Evolutionary conservation across 1,140 invertebrate genomes (phyloP).

Genomic region (Drosophila lacertosa): DNA sequence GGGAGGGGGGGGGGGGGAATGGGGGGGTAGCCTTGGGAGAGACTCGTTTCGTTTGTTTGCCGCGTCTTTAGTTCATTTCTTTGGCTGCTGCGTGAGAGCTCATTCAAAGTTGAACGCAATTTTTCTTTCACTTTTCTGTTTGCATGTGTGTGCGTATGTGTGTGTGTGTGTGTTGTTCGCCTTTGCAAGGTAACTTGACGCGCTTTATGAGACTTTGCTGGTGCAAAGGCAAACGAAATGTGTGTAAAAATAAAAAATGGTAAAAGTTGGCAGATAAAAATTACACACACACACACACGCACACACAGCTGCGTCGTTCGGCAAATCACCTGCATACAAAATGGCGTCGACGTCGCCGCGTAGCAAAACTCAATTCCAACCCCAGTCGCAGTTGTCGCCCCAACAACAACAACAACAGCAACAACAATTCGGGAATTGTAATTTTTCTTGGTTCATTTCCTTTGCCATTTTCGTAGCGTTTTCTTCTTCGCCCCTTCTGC

Average conservation of each 20-base stretch:
- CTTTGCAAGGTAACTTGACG: conserved; percentile 63
- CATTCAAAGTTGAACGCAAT: conserved; percentile 77
- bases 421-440: conserved; percentile 69
- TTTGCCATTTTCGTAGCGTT: conserved; percentile 69
- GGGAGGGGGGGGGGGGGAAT: background rate
- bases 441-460: conserved; percentile 83
- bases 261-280: conserved; percentile 82
- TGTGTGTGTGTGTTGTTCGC: conserved; percentile 7
- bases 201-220: conserved; percentile 35
- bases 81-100: conserved; percentile 62
- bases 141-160: conserved; percentile 2
- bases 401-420: conserved; percentile 37
- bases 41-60: conserved; percentile 31
- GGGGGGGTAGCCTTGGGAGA: conserved; percentile 23
- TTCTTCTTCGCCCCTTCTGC: conserved; percentile 42
- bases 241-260: conserved; percentile 79
- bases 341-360: conserved; percentile 51
- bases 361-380: conserved; percentile 46
- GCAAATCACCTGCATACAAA: conserved; percentile 76
- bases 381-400: conserved; percentile 26
- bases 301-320: conserved; percentile 42
- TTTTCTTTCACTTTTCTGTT: conserved; percentile 58
- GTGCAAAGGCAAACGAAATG: conserved; percentile 64
- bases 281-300: conserved; percentile 57
- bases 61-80: conserved; percentile 26